Percentiles rank a stretch among this genome's conserved stretches.
phyloP scores from a whole-genome alignment of 2,113 vertebrate species.

The Labeo catla region DNA sequence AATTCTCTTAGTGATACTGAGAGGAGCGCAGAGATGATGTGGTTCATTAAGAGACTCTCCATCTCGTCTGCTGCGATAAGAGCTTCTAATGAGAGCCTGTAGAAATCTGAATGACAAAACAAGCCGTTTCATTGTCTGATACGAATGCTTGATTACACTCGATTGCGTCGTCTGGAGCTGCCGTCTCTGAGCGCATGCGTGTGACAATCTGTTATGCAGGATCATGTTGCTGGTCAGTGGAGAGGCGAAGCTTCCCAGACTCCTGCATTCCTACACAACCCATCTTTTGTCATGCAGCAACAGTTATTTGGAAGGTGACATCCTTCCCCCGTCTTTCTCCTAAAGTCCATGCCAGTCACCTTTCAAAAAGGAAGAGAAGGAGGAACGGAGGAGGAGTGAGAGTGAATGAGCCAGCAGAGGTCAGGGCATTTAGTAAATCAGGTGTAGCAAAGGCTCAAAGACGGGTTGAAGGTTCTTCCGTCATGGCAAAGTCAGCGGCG shows the following conservation, averaged over 20 bases:
- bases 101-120: slow-evolving; percentile 45
- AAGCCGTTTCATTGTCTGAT: slow-evolving; percentile 30
- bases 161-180: not conserved
- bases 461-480: slow-evolving; percentile 34
- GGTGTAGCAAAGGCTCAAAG: slow-evolving; percentile 35
- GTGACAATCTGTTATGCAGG: not conserved
- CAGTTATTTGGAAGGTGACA: slow-evolving; percentile 45
- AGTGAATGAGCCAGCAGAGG: not conserved
- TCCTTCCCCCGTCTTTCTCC: slow-evolving; percentile 15
- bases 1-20: not conserved
- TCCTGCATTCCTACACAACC: slow-evolving; percentile 38
- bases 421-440: slow-evolving; percentile 14
- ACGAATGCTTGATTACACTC: slow-evolving; percentile 44
- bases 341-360: slow-evolving; percentile 4
- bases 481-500: slow-evolving; percentile 32
- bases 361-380: not conserved
- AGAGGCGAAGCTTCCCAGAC: slow-evolving; percentile 26
- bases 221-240: slow-evolving; percentile 11
- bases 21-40: not conserved
- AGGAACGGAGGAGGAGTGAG: not conserved
- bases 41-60: slow-evolving; percentile 34
- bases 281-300: slow-evolving; percentile 51
- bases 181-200: slow-evolving; percentile 5
- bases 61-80: slow-evolving; percentile 22
- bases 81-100: slow-evolving; percentile 44